A percentile compares a stretch with the other conserved stretches of the same genome.
These are phyloP conservation scores for Hylia prasina DNA, from an alignment of 2,113 vertebrate species.

Conservation along the genomic window DNA sequence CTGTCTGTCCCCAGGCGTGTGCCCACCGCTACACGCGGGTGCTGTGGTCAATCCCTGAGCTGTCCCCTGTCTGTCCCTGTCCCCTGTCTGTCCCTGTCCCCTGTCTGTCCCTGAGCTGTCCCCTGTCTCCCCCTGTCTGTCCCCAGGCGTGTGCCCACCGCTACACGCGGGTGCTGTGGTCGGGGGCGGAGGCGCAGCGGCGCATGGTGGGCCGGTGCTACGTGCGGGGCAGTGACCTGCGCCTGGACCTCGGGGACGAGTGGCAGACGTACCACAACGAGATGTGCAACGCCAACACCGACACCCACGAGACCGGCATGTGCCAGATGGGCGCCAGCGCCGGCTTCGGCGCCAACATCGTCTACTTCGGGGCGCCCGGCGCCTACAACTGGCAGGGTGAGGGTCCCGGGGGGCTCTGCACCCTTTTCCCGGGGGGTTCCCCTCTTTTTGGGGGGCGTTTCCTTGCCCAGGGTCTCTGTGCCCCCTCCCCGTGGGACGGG, in stretches of 20 bases:
- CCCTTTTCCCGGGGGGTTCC: no score
- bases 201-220: slow-evolving; percentile 92
- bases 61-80: no score
- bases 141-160: slow-evolving; percentile 91
- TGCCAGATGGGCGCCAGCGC: slow-evolving; percentile 92
- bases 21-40: not conserved
- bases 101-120: not conserved
- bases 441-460: no score
- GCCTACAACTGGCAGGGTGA: slow-evolving; percentile 91
- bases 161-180: slow-evolving; percentile 78
- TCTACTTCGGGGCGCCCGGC: slow-evolving; percentile 81
- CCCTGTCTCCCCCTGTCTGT: not conserved
- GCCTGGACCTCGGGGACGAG: slow-evolving; percentile 71
- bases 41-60: not conserved
- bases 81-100: not conserved
- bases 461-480: no score
- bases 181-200: slow-evolving; percentile 75
- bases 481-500: no score
- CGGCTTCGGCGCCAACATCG: slow-evolving; percentile 78
- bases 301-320: slow-evolving; percentile 80
- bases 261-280: slow-evolving; percentile 87
- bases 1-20: not conserved
- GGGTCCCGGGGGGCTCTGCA: not conserved
- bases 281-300: slow-evolving; percentile 81
- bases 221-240: slow-evolving; percentile 84